Conservation (phyloP, 2,888 invertebrate genomes). For the Scaptodrosophila latifasciaeformis region DNA sequence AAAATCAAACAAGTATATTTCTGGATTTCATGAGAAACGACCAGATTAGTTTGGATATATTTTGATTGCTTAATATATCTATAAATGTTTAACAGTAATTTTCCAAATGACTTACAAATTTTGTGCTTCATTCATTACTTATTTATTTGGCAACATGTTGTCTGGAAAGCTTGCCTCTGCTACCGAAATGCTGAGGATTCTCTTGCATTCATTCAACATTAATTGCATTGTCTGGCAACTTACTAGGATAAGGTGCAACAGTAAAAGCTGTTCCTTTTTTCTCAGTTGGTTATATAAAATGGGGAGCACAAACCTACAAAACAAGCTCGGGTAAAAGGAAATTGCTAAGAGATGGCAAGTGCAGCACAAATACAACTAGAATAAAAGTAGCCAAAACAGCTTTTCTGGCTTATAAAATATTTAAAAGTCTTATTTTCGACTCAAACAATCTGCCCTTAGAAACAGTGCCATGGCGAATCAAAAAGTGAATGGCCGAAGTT, state of each 20-base stretch:
- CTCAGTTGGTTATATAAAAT: too few relatives aligned
- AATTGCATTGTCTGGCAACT: slow-evolving; percentile 49
- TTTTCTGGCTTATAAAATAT: slow-evolving; percentile 46
- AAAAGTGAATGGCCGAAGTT: slow-evolving; percentile 36
- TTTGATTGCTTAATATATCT: too few relatives aligned
- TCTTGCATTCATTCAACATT: slow-evolving; percentile 58
- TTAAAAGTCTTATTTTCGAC: slow-evolving; percentile 41
- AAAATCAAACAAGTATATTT: too few relatives aligned
- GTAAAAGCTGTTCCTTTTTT: not conserved
- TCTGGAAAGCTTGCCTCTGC: slow-evolving; percentile 41
- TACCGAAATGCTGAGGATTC: slow-evolving; percentile 22
- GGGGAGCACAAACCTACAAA: not conserved
- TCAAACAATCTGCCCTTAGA: slow-evolving; percentile 9
- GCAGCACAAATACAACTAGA: too few relatives aligned
- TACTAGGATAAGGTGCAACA: slow-evolving; percentile 15
- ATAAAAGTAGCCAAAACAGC: slow-evolving; percentile 45
- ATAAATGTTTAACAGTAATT: too few relatives aligned
- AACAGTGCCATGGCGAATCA: slow-evolving; percentile 49
- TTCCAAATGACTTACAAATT: too few relatives aligned
- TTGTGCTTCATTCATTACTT: too few relatives aligned
- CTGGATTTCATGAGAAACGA: too few relatives aligned
- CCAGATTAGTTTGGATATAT: too few relatives aligned
- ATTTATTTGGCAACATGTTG: slow-evolving; percentile 54
- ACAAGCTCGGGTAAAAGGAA: slow-evolving; percentile 6
- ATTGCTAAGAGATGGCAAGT: slow-evolving; percentile 16